Evolutionary conservation across 1,140 invertebrate species (phyloP).

Genomic region (Saccostrea echinata): DNA sequence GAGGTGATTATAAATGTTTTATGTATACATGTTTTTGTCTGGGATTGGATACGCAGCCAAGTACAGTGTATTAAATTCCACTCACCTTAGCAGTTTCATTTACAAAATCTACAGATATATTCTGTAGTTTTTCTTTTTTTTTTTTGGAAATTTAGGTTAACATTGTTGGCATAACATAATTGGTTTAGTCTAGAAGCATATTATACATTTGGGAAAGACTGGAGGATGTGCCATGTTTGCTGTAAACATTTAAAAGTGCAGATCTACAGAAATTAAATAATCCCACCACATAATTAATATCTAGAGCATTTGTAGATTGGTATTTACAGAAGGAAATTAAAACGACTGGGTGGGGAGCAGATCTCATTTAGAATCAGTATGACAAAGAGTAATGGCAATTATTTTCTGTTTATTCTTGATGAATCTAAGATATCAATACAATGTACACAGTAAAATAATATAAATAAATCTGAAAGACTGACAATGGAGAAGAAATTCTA

Average conservation of each 20-base stretch:
- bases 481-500: neutral
- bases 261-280: neutral
- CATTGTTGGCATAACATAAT: neutral
- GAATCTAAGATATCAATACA: neutral
- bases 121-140: no score
- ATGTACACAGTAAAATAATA: neutral
- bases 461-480: conserved; percentile 3
- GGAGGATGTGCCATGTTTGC: neutral
- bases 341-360: neutral
- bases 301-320: neutral
- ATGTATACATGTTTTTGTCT: no score
- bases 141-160: no score
- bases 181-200: neutral
- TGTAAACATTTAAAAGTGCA: conserved; percentile 10
- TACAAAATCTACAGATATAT: no score
- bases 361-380: neutral
- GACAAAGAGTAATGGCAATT: neutral
- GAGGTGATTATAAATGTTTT: no score
- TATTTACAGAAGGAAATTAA: conserved; percentile 32
- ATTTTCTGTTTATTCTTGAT: conserved; percentile 6
- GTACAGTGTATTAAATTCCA: no score
- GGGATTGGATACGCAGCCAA: no score
- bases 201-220: neutral
- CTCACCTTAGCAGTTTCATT: no score
- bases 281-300: neutral